Evolutionary conservation across 2,113 vertebrate genomes (phyloP).

Genomic region (Thunnus maccoyii): DNA sequence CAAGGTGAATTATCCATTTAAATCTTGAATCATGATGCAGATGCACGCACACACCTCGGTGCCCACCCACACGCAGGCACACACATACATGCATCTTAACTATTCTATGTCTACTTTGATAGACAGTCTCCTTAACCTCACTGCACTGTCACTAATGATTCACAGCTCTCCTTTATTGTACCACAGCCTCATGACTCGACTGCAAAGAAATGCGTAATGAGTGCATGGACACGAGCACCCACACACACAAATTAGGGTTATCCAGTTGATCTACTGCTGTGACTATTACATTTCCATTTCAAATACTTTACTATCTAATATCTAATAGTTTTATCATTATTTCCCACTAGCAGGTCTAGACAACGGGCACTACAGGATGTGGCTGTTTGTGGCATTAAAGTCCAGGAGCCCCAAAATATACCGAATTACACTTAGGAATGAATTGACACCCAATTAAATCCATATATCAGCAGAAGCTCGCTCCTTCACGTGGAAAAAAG

Average conservation of each 20-base stretch:
- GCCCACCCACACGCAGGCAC: constrained; percentile 29
- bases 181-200: constrained; percentile 44
- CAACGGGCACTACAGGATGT: constrained; percentile 1
- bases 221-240: constrained; percentile 19
- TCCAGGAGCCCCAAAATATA: constrained; percentile 29
- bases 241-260: constrained; percentile 46
- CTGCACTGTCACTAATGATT: constrained; percentile 67
- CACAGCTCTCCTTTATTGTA: constrained; percentile 58
- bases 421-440: constrained; percentile 37
- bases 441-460: constrained; percentile 72
- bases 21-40: constrained; percentile 41
- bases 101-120: constrained; percentile 59
- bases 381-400: constrained; percentile 34
- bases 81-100: constrained; percentile 44
- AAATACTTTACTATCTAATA: constrained; percentile 34
- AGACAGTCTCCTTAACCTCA: constrained; percentile 64
- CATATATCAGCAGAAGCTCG: constrained; percentile 65
- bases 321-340: constrained; percentile 43
- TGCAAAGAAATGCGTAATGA: constrained; percentile 61
- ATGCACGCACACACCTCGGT: constrained; percentile 13
- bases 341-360: not conserved
- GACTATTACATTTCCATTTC: constrained; percentile 40
- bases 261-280: constrained; percentile 35
- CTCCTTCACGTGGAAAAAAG: constrained; percentile 20
- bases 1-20: constrained; percentile 54